Percentiles rank a stretch among this genome's conserved stretches.
Conservation (phyloP, 2,797 vertebrate genomes). For the Pseudomugil tenellus region DNA sequence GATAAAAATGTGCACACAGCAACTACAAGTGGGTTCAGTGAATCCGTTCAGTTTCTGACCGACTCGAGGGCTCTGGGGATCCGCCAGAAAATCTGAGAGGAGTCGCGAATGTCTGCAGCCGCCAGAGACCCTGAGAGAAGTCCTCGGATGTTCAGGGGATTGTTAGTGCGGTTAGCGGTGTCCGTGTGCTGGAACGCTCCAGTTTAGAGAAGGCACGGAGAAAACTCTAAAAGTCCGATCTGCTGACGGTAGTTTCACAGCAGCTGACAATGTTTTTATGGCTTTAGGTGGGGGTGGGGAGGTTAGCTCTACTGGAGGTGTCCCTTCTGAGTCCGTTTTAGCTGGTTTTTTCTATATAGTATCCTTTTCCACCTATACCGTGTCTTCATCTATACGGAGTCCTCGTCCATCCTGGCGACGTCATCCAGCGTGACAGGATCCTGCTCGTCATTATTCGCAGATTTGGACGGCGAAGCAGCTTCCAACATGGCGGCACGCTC, state of each 20-base stretch:
- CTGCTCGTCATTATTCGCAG: constrained; percentile 41
- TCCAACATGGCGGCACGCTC: constrained; percentile 78
- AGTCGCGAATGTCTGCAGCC: not conserved
- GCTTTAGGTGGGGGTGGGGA: not conserved
- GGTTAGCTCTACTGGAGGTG: not conserved
- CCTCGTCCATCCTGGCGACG: constrained; percentile 74
- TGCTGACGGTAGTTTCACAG: not conserved
- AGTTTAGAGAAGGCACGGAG: not conserved
- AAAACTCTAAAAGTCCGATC: not conserved
- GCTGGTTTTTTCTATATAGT: not conserved
- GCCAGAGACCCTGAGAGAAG: not conserved
- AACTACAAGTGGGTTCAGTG: not conserved
- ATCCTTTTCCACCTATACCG: too few species aligned
- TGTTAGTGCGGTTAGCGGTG: not conserved
- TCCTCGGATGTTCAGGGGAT: not conserved
- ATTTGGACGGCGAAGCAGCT: constrained; percentile 42
- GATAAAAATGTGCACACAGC: not conserved
- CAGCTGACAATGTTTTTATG: not conserved
- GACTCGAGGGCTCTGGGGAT: not conserved
- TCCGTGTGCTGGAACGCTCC: not conserved
- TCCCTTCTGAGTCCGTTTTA: constrained; percentile 5
- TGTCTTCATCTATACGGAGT: constrained; percentile 69
- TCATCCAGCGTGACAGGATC: constrained; percentile 45
- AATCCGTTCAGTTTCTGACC: not conserved
- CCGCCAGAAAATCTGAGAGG: not conserved